Conservation (phyloP, 2,797 vertebrate species). For the Enteromius mattozi region DNA sequence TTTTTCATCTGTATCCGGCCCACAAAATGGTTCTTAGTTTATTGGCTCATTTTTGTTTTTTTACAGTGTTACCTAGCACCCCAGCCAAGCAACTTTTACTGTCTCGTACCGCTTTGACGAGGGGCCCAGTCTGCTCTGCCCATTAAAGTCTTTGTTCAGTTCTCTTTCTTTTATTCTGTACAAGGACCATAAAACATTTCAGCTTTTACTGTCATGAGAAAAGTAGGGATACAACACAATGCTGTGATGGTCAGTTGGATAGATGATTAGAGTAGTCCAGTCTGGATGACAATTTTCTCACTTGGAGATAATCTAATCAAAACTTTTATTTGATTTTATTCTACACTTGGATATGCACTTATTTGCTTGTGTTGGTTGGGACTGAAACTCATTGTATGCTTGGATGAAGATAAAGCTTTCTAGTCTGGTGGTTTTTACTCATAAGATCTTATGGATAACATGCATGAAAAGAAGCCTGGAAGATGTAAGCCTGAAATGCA, state of each 20-base stretch:
- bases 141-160: conserved; percentile 50
- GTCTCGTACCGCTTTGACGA: conserved; percentile 43
- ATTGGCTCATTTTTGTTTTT: conserved; percentile 63
- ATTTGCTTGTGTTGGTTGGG: background rate
- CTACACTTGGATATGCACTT: background rate
- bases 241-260: conserved; percentile 11
- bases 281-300: background rate
- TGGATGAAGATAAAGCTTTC: conserved; percentile 1
- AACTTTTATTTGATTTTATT: background rate
- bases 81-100: conserved; percentile 66
- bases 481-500: conserved; percentile 59
- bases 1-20: conserved; percentile 30
- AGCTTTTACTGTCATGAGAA: conserved; percentile 32
- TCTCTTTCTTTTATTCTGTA: conserved; percentile 41
- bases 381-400: background rate
- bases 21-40: conserved; percentile 64
- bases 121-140: conserved; percentile 53
- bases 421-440: background rate
- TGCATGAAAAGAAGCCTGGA: conserved; percentile 52
- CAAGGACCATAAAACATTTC: conserved; percentile 37
- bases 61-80: conserved; percentile 70
- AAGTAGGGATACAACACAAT: background rate
- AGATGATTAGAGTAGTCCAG: background rate
- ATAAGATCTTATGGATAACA: conserved; percentile 37
- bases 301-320: background rate